A percentile compares a stretch with the other conserved stretches of the same genome.
Evolutionary conservation across 2,888 invertebrate species (phyloP).

Genomic region (Stenichneumon culpator): DNA sequence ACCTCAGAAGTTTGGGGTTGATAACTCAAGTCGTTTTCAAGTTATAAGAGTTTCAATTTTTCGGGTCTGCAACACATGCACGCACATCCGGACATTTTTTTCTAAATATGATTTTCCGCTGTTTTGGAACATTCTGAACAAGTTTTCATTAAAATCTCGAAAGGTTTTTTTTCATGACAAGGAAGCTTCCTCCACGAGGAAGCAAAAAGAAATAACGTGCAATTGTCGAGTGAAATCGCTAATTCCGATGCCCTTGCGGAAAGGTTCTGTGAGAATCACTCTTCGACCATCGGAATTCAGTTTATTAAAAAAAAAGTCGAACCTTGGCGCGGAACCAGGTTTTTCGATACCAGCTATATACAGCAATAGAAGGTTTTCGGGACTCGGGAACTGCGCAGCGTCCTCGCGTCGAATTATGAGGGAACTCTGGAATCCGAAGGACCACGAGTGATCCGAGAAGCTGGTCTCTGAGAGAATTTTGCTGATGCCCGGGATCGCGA

Average conservation of each 20-base stretch:
- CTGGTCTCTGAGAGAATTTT: no score
- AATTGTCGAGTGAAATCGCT: background rate
- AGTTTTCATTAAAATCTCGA: no score
- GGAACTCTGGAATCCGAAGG: no score
- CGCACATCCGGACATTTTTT: background rate
- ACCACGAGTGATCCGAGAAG: no score
- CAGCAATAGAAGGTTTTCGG: background rate
- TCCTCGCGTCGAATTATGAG: no score
- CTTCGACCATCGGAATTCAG: background rate
- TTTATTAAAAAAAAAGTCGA: background rate
- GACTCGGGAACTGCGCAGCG: background rate
- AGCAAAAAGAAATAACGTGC: background rate
- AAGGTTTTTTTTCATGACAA: background rate
- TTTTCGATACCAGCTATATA: background rate
- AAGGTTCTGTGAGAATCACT: background rate
- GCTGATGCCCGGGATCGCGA: no score
- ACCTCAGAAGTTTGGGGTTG: no score
- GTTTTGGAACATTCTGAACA: no score
- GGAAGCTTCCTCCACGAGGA: background rate
- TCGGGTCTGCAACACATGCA: background rate
- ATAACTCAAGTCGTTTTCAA: no score
- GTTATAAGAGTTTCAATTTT: background rate
- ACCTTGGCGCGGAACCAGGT: slow-evolving; percentile 1
- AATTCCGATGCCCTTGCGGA: background rate
- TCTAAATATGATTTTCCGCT: no score